Evolutionary conservation across 2,113 vertebrate species (phyloP), one percentile per base, ranked within the genome.

Genomic region (Barnardius zonarius): DNA sequence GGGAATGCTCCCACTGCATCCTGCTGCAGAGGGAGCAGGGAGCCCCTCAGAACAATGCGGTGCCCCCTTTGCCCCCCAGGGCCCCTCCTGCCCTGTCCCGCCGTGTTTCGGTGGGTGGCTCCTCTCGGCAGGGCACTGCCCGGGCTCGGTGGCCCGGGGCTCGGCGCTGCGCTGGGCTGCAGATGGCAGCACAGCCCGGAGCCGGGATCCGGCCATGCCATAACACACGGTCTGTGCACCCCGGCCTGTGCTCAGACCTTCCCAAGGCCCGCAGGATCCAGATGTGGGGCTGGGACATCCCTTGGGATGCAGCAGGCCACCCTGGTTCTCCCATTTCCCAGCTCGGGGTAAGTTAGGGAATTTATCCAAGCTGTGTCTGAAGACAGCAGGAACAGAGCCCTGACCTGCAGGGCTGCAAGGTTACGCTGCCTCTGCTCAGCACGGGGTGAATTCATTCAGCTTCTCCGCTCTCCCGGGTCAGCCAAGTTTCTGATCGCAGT

Each of bases 381-480:
- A 23, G 52, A 43, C 3, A 1, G n/a, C 15, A 5, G 52, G 41
- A 31, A 25, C 2, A 8, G 27, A 5, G 41, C 51, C 57, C 39
- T 0, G 1, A 0, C 57, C 57, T 59, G 57, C 57, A n/a, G 57
- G 55, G 57, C 3, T n/a, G 57, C 57, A 28, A 44, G 82, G 63
- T 59, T 52, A 75, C 44, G 7, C 44, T n/a, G 55, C 24, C 20
- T 63, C 51, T 63, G 0, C 63, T 31, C 3, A 5, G 93, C 59
- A 52, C 33, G 37, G 44, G 70, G 43, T 19, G 55, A 54, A 39
- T 94, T 93, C 94, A 95, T 96, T 96, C 96, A 96, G 88, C 86
- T 97, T 92, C 86, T 96, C 86, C 20, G 1, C 6, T 5, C 72
- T 57, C 69, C 69, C 0, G 7, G 91, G 72, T 54, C 85, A 94